Evolutionary conservation across 1,140 invertebrate species (phyloP).

Genomic region (Drosophila sproati): DNA sequence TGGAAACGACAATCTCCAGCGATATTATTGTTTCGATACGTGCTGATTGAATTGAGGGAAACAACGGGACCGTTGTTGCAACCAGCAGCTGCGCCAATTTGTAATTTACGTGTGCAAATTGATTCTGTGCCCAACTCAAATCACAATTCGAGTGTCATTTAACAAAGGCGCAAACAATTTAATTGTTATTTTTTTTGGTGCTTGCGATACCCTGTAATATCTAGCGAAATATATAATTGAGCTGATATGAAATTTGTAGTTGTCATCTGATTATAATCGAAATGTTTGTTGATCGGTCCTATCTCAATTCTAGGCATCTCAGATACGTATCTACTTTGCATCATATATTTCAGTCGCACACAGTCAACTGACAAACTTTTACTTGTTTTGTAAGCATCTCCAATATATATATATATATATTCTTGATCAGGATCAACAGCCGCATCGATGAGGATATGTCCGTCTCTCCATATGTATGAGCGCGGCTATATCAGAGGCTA

Average conservation of each 20-base stretch:
- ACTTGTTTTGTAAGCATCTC: not conserved
- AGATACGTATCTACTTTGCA: no score
- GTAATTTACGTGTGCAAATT: constrained; percentile 8
- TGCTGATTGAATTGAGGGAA: not conserved
- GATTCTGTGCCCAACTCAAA: not conserved
- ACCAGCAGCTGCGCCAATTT: not conserved
- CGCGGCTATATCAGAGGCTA: no score
- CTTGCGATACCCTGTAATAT: not conserved
- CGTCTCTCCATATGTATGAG: no score
- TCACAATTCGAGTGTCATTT: constrained; percentile 21
- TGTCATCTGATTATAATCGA: no score
- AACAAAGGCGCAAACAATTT: constrained; percentile 4
- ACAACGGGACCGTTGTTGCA: no score
- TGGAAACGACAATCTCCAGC: constrained; percentile 38
- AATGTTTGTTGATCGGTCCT: no score
- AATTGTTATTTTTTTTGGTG: constrained; percentile 13
- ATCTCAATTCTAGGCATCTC: no score
- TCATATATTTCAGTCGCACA: not conserved
- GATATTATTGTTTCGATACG: constrained; percentile 37
- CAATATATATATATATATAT: no score
- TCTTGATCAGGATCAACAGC: no score
- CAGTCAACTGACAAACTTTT: not conserved
- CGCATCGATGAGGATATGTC: no score
- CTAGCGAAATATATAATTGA: not conserved
- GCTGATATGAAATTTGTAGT: not conserved